These are phyloP conservation scores for Struthio camelus DNA, from an alignment of 2,113 vertebrate species.

Conservation along the genomic window DNA sequence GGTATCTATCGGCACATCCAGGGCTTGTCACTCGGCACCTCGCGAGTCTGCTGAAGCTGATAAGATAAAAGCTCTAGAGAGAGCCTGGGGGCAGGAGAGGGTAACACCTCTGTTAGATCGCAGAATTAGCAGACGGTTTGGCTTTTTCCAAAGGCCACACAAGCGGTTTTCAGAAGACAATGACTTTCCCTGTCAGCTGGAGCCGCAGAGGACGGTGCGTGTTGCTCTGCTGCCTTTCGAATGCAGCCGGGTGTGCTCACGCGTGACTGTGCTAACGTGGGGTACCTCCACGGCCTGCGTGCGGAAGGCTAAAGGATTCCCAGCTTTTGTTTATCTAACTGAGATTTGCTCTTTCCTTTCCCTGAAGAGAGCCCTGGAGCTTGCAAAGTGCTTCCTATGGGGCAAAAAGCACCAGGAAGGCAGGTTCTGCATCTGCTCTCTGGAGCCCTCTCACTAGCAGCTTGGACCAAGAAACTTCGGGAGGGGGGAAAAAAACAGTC, in stretches of 20 bases:
- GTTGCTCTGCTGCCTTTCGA: background rate
- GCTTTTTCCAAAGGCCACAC: background rate
- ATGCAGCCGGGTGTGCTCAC: background rate
- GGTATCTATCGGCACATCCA: background rate
- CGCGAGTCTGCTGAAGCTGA: background rate
- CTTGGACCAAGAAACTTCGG: background rate
- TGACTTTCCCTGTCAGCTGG: background rate
- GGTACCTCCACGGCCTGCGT: background rate
- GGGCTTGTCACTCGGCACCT: background rate
- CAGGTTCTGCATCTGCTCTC: background rate
- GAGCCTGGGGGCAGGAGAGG: background rate
- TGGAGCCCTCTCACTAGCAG: no score
- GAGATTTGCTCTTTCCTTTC: background rate
- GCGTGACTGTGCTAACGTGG: fast-evolving
- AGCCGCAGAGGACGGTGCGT: background rate
- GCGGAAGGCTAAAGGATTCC: background rate
- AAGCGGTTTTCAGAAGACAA: background rate
- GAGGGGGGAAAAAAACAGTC: background rate
- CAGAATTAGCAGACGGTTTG: background rate
- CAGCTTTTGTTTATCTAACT: background rate
- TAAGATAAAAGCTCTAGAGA: background rate
- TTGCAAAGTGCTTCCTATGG: background rate
- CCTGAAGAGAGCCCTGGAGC: background rate
- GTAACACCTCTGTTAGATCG: background rate
- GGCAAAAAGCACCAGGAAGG: background rate